phyloP scores from a whole-genome alignment of 2,113 vertebrate genomes.

The Podilymbus podiceps region DNA sequence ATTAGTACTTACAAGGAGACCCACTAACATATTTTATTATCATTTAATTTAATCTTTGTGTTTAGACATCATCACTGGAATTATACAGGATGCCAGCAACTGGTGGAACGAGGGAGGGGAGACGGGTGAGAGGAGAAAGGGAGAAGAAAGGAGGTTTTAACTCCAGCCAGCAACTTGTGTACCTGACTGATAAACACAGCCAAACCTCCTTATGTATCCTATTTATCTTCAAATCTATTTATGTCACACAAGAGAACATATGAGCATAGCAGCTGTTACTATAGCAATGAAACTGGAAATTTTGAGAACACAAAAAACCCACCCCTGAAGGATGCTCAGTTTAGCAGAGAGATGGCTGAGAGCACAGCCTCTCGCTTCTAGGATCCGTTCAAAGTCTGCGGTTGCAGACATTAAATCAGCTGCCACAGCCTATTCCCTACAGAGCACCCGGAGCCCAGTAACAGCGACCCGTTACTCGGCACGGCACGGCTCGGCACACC shows the following conservation, averaged over 20 bases:
- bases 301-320: slow-evolving; percentile 42
- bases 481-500: neutral
- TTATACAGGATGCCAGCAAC: neutral
- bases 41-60: neutral
- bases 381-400: neutral
- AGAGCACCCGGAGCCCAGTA: neutral
- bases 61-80: neutral
- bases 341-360: slow-evolving; percentile 39
- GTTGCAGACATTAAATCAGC: neutral
- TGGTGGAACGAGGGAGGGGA: neutral
- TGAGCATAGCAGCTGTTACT: slow-evolving; percentile 70
- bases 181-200: slow-evolving; percentile 35
- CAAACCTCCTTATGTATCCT: slow-evolving; percentile 33
- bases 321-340: slow-evolving; percentile 45
- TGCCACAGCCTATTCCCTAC: neutral
- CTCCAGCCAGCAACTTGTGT: neutral
- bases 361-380: slow-evolving; percentile 6
- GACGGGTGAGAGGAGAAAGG: neutral
- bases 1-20: neutral
- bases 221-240: slow-evolving; percentile 69
- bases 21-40: neutral
- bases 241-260: slow-evolving; percentile 69
- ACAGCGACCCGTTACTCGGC: neutral
- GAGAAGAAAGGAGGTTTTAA: neutral
- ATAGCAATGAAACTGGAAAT: slow-evolving; percentile 70